Percentiles rank a stretch among this genome's conserved stretches.
phyloP scores from a whole-genome alignment of 2,888 invertebrate genomes.

The Autographa pulchrina region DNA sequence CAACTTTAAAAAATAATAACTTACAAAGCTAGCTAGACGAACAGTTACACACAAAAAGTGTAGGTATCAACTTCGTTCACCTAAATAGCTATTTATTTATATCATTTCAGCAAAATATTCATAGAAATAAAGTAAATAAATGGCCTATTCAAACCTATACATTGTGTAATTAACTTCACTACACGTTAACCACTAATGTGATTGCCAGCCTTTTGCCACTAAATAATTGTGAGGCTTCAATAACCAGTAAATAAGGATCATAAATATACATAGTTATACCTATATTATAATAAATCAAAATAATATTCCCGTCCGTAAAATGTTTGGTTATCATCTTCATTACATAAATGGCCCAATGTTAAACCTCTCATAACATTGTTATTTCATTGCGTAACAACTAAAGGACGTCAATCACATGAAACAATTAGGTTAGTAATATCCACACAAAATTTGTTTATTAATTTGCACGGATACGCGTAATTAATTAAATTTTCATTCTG shows the following conservation, averaged over 20 bases:
- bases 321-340: not conserved
- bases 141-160: not conserved
- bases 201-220: not conserved
- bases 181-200: conserved; percentile 3
- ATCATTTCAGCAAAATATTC: no score
- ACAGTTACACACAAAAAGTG: no score
- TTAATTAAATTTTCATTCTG: conserved; percentile 38
- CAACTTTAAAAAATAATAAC: no score
- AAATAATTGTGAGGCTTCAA: conserved; percentile 1
- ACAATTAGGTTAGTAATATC: not conserved
- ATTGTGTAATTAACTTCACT: not conserved
- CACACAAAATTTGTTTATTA: conserved; percentile 12
- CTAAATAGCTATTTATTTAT: no score
- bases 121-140: not conserved
- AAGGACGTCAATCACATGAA: not conserved
- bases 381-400: not conserved
- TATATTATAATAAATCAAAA: not conserved
- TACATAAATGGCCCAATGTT: not conserved
- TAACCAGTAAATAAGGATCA: not conserved
- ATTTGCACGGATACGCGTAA: conserved; percentile 23
- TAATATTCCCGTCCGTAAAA: not conserved
- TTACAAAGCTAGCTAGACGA: no score
- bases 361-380: not conserved
- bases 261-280: not conserved
- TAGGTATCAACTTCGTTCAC: no score